Base-by-base conservation (phyloP, 2,797 vertebrate species). In the Euphonia xanthogaster region DNA sequence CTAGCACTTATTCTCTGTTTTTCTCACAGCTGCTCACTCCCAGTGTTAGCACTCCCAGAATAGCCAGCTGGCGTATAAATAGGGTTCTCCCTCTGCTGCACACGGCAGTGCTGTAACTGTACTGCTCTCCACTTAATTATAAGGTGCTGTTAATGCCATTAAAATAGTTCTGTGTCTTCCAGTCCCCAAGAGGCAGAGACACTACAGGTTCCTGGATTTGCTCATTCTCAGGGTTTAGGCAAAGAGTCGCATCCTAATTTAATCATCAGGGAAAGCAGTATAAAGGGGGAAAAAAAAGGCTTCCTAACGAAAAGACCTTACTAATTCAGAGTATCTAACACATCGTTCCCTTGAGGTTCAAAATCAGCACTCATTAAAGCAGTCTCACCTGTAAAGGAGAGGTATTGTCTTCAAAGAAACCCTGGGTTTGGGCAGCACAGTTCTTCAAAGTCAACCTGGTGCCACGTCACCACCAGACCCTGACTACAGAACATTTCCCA, bases 11-110 rank as follows among this genome's bases (percentile, higher is more conserved):
- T 47, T 87, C 82, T 88, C 91, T 95, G 91, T 90, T 96, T 97
- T 88, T 88, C 92, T 95, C 85, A 95, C 92, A 96, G 92, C 89
- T 97, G 94, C 87, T 92, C 92, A 88, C 82, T 93, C 90, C 35
- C 92, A 93, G 88, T 7, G 51, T 70, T 93, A 83, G 93, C 65
- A 60, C 44, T 80, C 80, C 72, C 86, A 50, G 74, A 94, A 96
- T 51, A 97, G 72, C 24, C 75, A 94, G 70, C 85, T 78, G 78
- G 54, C 0, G 0, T 80, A 86, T 51, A 89, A 90, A 88, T 71
- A 86, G 78, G 65, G 54, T 30, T 91, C 78, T 93, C 57, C 79
- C 70, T 93, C 65, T 89, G 42, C 75, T 9, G 2, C 39, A 37
- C 60, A 53, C 3, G 19, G 75, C 65, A 67, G 48, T n/a, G 39